phyloP scores from a whole-genome alignment of 2,888 invertebrate species.

The Epicampocera succincta region DNA sequence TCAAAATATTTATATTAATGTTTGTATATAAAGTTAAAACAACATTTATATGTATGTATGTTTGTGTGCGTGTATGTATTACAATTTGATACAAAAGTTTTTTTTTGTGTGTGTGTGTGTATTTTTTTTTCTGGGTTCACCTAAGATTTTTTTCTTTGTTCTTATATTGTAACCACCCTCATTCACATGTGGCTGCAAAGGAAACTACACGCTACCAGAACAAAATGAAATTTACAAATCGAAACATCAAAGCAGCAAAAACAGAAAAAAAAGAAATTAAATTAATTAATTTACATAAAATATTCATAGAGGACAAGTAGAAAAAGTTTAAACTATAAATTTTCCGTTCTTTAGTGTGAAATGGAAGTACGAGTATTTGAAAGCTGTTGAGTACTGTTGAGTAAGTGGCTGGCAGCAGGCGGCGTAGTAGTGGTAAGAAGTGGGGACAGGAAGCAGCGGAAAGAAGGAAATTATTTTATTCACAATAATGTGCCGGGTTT shows the following conservation, averaged over 20 bases:
- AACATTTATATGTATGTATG: constrained; percentile 8
- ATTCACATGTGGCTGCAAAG: constrained; percentile 34
- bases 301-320: neutral
- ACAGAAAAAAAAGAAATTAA: constrained; percentile 26
- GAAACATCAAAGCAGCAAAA: constrained; percentile 20
- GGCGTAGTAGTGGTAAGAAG: too few relatives aligned
- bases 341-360: constrained; percentile 25
- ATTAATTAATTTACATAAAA: constrained; percentile 59
- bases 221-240: constrained; percentile 39
- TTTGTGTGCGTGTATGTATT: neutral
- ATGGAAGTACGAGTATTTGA: constrained; percentile 52
- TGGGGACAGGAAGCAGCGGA: constrained; percentile 24
- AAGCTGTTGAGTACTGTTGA: constrained; percentile 52
- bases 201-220: constrained; percentile 47
- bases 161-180: constrained; percentile 31
- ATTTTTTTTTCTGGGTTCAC: constrained; percentile 26
- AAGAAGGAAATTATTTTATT: constrained; percentile 53
- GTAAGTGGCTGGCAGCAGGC: constrained; percentile 25
- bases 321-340: neutral
- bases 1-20: constrained; percentile 41
- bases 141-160: constrained; percentile 39
- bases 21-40: constrained; percentile 14
- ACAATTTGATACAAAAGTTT: constrained; percentile 30
- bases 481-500: constrained; percentile 83
- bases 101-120: constrained; percentile 1